Conservation (phyloP, 1,140 invertebrate genomes). For the Marisa cornuarietis region DNA sequence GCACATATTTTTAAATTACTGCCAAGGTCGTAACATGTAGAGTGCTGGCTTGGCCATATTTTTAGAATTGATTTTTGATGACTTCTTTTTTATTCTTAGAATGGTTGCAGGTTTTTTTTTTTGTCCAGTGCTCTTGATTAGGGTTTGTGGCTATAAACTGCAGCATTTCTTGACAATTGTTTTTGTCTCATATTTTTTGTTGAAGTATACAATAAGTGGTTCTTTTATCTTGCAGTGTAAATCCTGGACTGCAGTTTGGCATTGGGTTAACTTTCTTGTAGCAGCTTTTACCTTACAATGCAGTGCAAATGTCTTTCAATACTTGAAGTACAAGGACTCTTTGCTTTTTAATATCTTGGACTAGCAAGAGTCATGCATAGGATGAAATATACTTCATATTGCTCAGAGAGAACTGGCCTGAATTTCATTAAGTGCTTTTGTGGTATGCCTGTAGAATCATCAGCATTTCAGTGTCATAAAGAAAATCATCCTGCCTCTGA, state of each 20-base stretch:
- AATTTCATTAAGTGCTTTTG: too few relatives aligned
- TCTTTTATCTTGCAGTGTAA: slow-evolving; percentile 54
- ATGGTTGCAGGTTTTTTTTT: too few relatives aligned
- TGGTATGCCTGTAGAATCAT: too few relatives aligned
- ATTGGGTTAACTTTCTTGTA: slow-evolving; percentile 76
- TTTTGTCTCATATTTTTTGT: not conserved
- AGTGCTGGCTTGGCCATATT: too few relatives aligned
- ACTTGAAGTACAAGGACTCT: not conserved
- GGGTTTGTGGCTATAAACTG: not conserved
- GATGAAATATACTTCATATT: not conserved
- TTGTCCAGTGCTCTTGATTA: not conserved
- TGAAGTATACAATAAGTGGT: not conserved
- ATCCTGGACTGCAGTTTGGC: slow-evolving; percentile 77
- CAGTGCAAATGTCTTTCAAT: not conserved
- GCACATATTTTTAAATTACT: too few relatives aligned
- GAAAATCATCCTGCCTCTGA: too few relatives aligned
- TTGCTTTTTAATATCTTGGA: not conserved
- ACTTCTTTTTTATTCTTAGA: too few relatives aligned
- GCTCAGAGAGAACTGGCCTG: too few relatives aligned
- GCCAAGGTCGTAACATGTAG: too few relatives aligned
- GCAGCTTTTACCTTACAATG: not conserved
- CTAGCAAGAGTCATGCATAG: not conserved
- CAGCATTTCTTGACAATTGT: not conserved
- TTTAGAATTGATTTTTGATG: too few relatives aligned
- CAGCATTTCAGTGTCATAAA: too few relatives aligned